phyloP scores from a whole-genome alignment of 1,140 invertebrate species.

The Aphaenogaster floridana region DNA sequence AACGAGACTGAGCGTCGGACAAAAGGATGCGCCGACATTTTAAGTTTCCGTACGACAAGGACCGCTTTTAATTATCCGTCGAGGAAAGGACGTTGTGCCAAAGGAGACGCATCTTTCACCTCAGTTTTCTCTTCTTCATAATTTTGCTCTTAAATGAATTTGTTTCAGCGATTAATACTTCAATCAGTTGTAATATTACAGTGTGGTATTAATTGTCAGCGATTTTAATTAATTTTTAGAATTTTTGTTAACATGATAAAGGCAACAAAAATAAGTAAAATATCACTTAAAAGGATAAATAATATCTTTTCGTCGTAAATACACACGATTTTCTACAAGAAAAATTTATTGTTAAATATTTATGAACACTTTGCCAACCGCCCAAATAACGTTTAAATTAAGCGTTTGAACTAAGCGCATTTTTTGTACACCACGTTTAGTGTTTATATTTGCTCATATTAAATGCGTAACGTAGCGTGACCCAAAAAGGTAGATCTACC shows the following conservation, averaged over 20 bases:
- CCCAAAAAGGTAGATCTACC: neutral
- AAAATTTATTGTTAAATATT: neutral
- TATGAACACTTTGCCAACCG: neutral
- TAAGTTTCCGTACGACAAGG: constrained; percentile 61
- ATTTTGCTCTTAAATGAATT: constrained; percentile 12
- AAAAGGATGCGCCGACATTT: constrained; percentile 69
- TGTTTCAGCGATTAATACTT: constrained; percentile 29
- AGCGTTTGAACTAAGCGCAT: neutral
- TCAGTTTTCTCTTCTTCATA: neutral
- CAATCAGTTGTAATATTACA: constrained; percentile 6
- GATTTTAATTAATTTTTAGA: neutral
- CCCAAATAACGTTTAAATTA: neutral
- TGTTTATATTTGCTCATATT: neutral
- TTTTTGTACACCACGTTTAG: neutral
- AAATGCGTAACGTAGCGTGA: neutral
- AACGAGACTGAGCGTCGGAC: constrained; percentile 41
- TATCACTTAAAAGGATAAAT: neutral
- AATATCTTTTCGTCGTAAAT: neutral
- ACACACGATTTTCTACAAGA: neutral
- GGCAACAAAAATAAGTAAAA: neutral
- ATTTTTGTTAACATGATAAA: neutral
- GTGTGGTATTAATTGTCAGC: neutral
- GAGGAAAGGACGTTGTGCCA: constrained; percentile 24
- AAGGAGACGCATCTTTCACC: constrained; percentile 17
- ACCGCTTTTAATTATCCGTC: constrained; percentile 72